Evolutionary conservation across 2,888 invertebrate genomes (phyloP), one percentile per base, ranked within the genome.

Genomic region (Lamellibrachia satsuma): DNA sequence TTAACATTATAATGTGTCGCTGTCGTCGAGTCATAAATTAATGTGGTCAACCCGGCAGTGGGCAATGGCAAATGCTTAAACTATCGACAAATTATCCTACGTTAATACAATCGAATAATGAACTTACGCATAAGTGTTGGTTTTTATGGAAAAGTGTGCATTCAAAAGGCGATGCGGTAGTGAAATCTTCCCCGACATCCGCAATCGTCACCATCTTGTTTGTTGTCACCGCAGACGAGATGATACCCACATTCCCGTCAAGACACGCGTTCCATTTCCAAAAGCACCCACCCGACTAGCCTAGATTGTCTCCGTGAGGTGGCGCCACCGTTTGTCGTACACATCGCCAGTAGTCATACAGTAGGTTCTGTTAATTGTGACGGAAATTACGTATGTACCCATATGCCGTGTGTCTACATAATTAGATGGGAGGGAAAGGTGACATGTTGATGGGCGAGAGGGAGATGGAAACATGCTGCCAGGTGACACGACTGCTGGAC

Each of bases 111-210:
- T 6, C 75, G 2, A 75, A 75, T 22, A 75, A 15, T 22, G n/a
- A 75, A 75, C 75, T 75, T 75, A 75, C 75, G 75, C 75, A 75
- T 75, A 75, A 22, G 75, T 75, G 75, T 75, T 75, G 75, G 75
- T 75, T 75, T 75, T 22, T 2, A 15, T 75, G 75, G 6, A 75
- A 75, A 75, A 75, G 75, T 75, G 75, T 75, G 75, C 75, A 75
- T 75, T 75, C n/a, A 75, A 75, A 11, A 22, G 75, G 75, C 11
- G 75, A 75, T 22, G 15, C 75, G 22, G 75, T 75, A n/a, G 75
- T 75, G 75, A 75, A 75, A 75, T 75, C 75, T 75, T 11, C 75
- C 4, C 6, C 75, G 22, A 22, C n/a, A 75, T 75, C n/a, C 75
- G 75, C n/a, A 15, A n/a, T 75, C 22, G 75, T 75, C 75, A n/a